These are phyloP conservation scores for Acrobasis consociella DNA, from an alignment of 2,888 invertebrate species.

Conservation along the genomic window DNA sequence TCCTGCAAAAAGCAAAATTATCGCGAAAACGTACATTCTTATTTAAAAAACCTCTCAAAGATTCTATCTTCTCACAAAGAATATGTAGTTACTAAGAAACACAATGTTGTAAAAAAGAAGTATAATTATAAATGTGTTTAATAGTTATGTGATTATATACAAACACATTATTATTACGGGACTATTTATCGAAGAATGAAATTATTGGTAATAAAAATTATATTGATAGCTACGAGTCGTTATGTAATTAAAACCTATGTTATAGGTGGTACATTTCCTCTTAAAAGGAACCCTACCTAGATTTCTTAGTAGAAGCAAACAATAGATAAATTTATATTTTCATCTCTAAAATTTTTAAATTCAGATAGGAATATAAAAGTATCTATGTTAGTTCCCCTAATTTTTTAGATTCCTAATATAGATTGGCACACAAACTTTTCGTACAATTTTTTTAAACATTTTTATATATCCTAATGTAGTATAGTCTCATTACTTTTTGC, in stretches of 20 bases:
- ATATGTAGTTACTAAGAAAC: background rate
- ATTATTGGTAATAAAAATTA: background rate
- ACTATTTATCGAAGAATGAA: background rate
- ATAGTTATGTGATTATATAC: background rate
- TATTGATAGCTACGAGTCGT: background rate
- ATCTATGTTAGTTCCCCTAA: no score
- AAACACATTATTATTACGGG: background rate
- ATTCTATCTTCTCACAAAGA: background rate
- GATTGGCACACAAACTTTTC: no score
- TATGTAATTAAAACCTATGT: background rate
- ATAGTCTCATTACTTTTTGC: no score
- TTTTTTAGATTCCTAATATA: no score
- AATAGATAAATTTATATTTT: no score
- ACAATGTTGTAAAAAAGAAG: background rate
- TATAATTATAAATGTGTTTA: conserved; percentile 1
- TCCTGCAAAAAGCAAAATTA: background rate
- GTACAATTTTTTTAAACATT: no score
- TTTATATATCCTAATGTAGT: no score
- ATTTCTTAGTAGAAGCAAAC: no score
- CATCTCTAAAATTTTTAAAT: no score
- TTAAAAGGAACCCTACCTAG: no score
- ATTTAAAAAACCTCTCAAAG: background rate
- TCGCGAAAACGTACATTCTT: background rate
- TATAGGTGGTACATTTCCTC: background rate
- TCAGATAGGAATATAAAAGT: no score